These are phyloP conservation scores for Bombus fervidus DNA, from an alignment of 1,140 invertebrate species.

Conservation along the genomic window DNA sequence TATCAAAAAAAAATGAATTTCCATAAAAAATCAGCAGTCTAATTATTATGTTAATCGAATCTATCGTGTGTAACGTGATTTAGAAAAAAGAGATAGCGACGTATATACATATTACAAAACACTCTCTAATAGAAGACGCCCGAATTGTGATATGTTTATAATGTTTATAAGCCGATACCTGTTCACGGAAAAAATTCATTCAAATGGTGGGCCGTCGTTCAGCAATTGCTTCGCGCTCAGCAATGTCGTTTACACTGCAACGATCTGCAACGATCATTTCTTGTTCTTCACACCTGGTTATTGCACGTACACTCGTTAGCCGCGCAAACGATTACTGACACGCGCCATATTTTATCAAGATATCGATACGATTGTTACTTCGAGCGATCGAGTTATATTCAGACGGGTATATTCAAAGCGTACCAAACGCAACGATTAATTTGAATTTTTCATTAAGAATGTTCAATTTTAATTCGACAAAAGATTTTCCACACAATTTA, in stretches of 20 bases:
- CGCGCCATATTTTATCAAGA: conserved; percentile 6
- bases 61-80: conserved; percentile 23
- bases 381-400: background rate
- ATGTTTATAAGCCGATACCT: conserved; percentile 34
- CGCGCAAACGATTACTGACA: conserved; percentile 50
- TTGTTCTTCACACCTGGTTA: conserved; percentile 67
- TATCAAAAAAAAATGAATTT: too few species aligned
- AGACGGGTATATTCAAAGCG: background rate
- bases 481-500: background rate
- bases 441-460: background rate
- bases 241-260: conserved; percentile 36
- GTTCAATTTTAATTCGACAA: background rate
- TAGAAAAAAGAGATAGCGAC: background rate
- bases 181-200: conserved; percentile 18
- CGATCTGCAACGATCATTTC: conserved; percentile 46
- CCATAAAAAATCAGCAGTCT: too few species aligned
- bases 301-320: conserved; percentile 67
- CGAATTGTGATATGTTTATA: conserved; percentile 54
- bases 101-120: conserved; percentile 18
- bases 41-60: background rate
- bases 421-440: background rate
- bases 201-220: background rate
- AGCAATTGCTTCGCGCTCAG: conserved; percentile 43
- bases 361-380: conserved; percentile 11
- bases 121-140: conserved; percentile 36